Base-by-base conservation (phyloP, 1,140 invertebrate genomes). In the Bombus picipes region DNA sequence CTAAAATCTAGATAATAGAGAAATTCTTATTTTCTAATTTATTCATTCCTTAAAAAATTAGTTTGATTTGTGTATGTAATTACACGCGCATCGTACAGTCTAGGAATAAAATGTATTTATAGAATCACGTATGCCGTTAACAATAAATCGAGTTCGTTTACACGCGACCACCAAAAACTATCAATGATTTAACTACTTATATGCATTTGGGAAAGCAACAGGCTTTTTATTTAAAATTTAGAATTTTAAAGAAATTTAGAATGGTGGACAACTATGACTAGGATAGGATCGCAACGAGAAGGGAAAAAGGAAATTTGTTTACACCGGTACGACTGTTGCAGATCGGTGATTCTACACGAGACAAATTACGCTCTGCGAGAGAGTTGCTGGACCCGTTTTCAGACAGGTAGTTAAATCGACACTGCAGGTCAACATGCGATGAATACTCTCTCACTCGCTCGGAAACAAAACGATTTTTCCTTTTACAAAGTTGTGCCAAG, bases 371-470 rank as follows among this genome's bases (percentile, higher is more conserved):
- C 41, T 34, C 15, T n/a, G 28, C 37, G 41, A 65, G 43, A 73
- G 71, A 85, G 84, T 85, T 68, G 84, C 12, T 37, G 71, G 34
- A 81, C 83, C 39, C 37, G 84, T 85, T 74, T 70, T 81, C 78
- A 81, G 84, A 72, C 84, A 68, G 83, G 76, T 85, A 85, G 76
- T 25, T 85, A n/a, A 85, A 75, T 81, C 34, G 59, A 25, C 37
- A 22, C 22, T 12, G 22, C 28, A 32, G 82, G 22, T 72, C 47
- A 18, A 32, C 39, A 39, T 22, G 37, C 34, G 68, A 72, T 13
- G 41, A 80, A n/a, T 32, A 32, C 28, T 18, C 4, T 37, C 25
- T 34, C 32, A 22, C 10, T 39, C 22, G 8, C 32, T 47, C 10
- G 32, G 10, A 65, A 78, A 77, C 12, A 62, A 43, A 62, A 41